Percentiles rank a stretch among this genome's conserved stretches.
Conservation (phyloP, 2,797 vertebrate species). For the Fistularia tabacaria region DNA sequence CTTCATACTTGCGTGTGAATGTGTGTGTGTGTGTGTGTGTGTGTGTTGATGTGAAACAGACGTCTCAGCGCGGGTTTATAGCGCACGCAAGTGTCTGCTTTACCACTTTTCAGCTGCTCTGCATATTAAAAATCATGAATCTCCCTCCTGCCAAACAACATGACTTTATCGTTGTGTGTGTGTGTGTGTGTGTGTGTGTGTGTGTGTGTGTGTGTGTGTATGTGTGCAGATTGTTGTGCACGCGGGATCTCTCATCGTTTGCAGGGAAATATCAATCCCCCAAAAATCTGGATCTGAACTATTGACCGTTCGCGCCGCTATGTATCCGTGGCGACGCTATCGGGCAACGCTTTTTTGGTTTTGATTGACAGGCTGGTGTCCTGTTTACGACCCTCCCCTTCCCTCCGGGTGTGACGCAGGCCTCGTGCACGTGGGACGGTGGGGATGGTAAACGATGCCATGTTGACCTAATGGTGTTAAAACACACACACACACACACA, state of each 20-base stretch:
- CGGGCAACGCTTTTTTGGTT: too few species aligned
- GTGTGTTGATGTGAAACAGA: conserved; percentile 11
- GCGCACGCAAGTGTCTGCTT: conserved; percentile 36
- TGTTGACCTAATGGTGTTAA: too few species aligned
- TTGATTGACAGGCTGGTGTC: too few species aligned
- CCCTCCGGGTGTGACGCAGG: too few species aligned
- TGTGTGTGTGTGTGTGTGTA: conserved; percentile 3
- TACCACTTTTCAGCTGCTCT: conserved; percentile 55
- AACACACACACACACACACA: background rate
- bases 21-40: conserved; percentile 3
- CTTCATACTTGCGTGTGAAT: conserved; percentile 41
- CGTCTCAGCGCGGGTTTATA: conserved; percentile 13
- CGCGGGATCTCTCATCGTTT: too few species aligned
- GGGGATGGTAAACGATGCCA: too few species aligned
- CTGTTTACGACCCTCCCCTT: too few species aligned
- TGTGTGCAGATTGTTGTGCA: background rate
- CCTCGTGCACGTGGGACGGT: too few species aligned
- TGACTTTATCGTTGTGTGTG: conserved; percentile 32
- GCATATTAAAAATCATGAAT: conserved; percentile 68
- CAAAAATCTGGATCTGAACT: too few species aligned
- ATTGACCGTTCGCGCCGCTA: too few species aligned
- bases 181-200: conserved; percentile 3
- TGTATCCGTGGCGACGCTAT: too few species aligned
- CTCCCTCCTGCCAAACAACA: conserved; percentile 54
- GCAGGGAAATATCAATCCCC: too few species aligned